Evolutionary conservation across 2,113 vertebrate species (phyloP).

Genomic region (Tachysurus fulvidraco): DNA sequence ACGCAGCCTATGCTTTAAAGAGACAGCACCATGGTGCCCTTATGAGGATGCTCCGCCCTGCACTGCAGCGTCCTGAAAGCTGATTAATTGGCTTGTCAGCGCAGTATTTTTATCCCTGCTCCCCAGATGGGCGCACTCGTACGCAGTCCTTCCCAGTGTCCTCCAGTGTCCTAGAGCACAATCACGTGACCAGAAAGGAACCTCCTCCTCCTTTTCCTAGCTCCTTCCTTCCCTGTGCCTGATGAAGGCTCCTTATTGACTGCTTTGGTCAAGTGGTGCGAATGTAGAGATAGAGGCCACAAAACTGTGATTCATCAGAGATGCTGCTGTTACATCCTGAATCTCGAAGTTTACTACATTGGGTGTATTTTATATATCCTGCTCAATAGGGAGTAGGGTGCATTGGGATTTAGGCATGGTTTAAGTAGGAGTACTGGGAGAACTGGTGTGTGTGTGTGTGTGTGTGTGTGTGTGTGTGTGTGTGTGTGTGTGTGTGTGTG

Average conservation of each 20-base stretch:
- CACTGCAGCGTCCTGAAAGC: constrained; percentile 57
- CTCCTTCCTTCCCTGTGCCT: background rate
- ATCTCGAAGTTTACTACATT: background rate
- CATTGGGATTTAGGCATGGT: constrained; percentile 12
- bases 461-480: background rate
- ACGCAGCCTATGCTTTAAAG: constrained; percentile 45
- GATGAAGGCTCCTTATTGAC: constrained; percentile 30
- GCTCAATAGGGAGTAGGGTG: background rate
- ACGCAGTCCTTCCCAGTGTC: constrained; percentile 56
- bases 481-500: background rate
- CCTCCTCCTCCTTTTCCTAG: constrained; percentile 14
- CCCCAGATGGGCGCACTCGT: constrained; percentile 53
- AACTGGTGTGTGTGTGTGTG: background rate
- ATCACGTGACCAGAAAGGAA: constrained; percentile 43
- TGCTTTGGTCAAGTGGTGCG: background rate
- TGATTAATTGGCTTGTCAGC: constrained; percentile 66
- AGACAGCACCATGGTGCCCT: constrained; percentile 44
- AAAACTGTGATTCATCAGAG: background rate
- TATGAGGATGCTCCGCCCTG: constrained; percentile 54
- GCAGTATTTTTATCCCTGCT: constrained; percentile 63
- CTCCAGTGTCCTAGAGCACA: constrained; percentile 51
- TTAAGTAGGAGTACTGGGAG: constrained; percentile 18
- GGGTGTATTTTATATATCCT: background rate
- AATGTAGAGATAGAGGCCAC: background rate
- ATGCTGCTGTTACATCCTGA: background rate